Evolutionary conservation across 2,797 vertebrate genomes (phyloP).

Genomic region (Scyliorhinus canicula): DNA sequence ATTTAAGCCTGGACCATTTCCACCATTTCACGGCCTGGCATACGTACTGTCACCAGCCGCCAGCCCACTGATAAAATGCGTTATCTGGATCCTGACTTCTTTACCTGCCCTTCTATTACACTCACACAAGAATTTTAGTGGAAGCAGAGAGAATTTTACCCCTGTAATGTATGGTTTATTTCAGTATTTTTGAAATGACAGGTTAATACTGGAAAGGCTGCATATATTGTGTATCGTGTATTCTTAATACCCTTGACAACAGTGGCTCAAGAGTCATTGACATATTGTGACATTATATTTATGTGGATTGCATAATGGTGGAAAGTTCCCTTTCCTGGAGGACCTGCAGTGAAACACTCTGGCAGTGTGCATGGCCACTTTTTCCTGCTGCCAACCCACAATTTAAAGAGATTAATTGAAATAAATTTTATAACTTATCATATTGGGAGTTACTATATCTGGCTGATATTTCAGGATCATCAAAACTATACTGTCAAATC

Average conservation of each 20-base stretch:
- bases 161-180: background rate
- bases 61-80: too few species aligned
- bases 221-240: background rate
- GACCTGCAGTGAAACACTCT: background rate
- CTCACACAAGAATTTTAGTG: background rate
- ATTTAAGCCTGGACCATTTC: too few species aligned
- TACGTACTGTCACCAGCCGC: too few species aligned
- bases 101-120: too few species aligned
- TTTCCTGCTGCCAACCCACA: background rate
- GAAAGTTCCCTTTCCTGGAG: background rate
- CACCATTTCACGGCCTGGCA: too few species aligned
- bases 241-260: background rate
- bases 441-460: background rate
- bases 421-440: background rate
- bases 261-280: background rate
- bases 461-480: background rate
- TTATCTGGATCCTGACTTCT: too few species aligned
- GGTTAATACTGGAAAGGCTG: background rate
- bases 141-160: background rate
- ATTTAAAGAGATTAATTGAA: background rate
- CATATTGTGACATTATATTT: background rate
- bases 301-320: background rate
- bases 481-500: background rate
- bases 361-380: too few species aligned
- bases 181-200: background rate